These are phyloP conservation scores for Cryptoblepharus egeriae DNA, from an alignment of 2,797 vertebrate species.

Conservation along the genomic window DNA sequence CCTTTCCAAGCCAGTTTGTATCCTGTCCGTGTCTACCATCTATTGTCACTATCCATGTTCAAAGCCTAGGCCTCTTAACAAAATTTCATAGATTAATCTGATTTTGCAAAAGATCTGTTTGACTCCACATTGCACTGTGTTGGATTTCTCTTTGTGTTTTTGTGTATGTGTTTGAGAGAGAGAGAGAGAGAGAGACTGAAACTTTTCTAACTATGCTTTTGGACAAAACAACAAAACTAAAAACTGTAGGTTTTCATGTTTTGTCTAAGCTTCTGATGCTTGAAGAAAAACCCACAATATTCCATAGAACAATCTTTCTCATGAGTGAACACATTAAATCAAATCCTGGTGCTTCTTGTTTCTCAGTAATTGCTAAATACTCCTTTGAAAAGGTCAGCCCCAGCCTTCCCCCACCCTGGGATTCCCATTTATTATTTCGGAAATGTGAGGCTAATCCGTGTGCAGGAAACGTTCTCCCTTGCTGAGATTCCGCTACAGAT, in stretches of 20 bases:
- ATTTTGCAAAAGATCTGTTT: no score
- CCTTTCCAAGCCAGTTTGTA: no score
- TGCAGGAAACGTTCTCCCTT: slow-evolving; percentile 1
- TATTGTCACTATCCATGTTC: no score
- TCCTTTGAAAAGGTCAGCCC: slow-evolving; percentile 7
- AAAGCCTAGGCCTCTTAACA: neutral
- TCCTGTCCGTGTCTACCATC: no score
- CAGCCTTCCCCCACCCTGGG: neutral
- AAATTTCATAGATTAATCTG: neutral
- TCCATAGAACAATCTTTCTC: neutral
- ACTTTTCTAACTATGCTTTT: neutral
- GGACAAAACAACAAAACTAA: neutral
- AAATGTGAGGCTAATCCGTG: slow-evolving; percentile 8
- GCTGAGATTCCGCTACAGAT: slow-evolving; percentile 13
- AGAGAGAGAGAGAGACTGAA: neutral
- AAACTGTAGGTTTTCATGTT: neutral
- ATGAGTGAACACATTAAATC: neutral
- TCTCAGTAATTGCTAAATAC: neutral
- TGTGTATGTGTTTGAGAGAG: no score
- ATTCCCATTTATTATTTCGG: slow-evolving; percentile 18
- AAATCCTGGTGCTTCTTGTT: neutral
- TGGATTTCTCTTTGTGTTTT: no score
- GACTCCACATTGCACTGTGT: no score
- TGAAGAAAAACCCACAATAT: neutral
- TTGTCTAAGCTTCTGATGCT: neutral